Conservation (phyloP, 2,888 invertebrate species). For the Antheraea assamensis region DNA sequence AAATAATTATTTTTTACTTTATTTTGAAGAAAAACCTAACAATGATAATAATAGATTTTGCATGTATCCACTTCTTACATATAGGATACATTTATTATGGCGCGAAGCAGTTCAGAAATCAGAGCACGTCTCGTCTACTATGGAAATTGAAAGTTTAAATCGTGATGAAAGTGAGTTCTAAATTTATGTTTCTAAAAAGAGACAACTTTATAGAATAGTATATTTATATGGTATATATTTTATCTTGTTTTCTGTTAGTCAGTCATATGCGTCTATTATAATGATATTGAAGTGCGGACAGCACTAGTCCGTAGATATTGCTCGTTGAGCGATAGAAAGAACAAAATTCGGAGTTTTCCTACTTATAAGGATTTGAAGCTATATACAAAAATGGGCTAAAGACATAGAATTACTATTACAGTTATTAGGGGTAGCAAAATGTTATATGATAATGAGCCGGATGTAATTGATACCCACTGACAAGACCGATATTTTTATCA, state of each 20-base stretch:
- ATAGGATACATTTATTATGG: neutral
- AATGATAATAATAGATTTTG: neutral
- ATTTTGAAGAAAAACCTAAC: neutral
- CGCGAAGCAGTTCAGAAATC: slow-evolving; percentile 24
- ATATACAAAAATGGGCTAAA: neutral
- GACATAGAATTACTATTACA: neutral
- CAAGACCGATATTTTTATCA: too few relatives aligned
- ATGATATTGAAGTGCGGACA: neutral
- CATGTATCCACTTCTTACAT: neutral
- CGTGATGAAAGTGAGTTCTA: slow-evolving; percentile 31
- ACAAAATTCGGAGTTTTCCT: neutral
- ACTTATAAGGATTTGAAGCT: neutral
- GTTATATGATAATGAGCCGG: too few relatives aligned
- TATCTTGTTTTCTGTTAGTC: too few relatives aligned
- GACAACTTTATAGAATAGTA: neutral
- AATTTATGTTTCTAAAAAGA: neutral
- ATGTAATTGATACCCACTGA: too few relatives aligned
- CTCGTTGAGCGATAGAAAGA: neutral
- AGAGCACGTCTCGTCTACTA: slow-evolving; percentile 21
- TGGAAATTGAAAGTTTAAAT: slow-evolving; percentile 40
- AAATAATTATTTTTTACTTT: too few relatives aligned
- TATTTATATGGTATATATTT: neutral
- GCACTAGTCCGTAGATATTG: neutral
- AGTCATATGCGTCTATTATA: neutral
- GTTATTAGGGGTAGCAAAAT: neutral